A percentile compares a stretch with the other conserved stretches of the same genome.
Conservation (phyloP, 2,888 invertebrate species). For the Agriopis aurantiaria region DNA sequence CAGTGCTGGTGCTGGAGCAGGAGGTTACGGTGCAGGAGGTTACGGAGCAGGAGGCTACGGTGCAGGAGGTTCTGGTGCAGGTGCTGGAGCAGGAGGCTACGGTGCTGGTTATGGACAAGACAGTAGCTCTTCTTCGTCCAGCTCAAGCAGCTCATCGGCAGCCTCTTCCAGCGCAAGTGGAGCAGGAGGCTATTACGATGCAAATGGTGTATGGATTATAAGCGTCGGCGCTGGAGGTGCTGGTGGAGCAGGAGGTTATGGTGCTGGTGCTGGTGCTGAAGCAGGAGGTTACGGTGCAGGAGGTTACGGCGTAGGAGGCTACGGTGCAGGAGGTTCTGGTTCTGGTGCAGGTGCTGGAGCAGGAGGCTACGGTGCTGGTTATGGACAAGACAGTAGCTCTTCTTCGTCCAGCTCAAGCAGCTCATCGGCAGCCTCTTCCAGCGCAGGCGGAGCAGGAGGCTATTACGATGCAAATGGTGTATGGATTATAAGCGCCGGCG, state of each 20-base stretch:
- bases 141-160: not conserved
- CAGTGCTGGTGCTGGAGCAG: no score
- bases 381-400: constrained; percentile 1
- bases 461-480: no score
- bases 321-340: not conserved
- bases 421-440: no score
- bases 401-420: no score
- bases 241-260: not conserved
- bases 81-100: not conserved
- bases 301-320: not conserved
- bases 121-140: not conserved
- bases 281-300: constrained; percentile 5
- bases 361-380: no score
- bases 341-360: not conserved
- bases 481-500: no score
- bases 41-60: not conserved
- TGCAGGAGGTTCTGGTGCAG: not conserved
- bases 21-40: no score
- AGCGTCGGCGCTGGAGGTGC: not conserved
- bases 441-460: no score
- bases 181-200: not conserved
- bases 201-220: not conserved
- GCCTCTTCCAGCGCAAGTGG: not conserved
- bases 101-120: no score
- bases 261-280: not conserved